phyloP scores from a whole-genome alignment of 2,797 vertebrate genomes.

The Serranus cabrilla region DNA sequence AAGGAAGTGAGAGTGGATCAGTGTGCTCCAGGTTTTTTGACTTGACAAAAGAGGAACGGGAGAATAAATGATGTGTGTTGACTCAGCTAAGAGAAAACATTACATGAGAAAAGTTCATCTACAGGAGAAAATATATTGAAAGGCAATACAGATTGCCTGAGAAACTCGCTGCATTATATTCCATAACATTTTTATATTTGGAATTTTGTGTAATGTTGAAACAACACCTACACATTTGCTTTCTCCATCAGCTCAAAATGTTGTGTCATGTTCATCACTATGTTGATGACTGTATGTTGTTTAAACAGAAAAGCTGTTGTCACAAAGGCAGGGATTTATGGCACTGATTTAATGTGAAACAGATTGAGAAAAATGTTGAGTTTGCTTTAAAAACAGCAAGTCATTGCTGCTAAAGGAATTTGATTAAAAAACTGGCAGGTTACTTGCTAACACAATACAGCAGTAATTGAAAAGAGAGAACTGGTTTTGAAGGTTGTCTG shows the following conservation, averaged over 20 bases:
- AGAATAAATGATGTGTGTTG: too few species aligned
- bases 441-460: background rate
- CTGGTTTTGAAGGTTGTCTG: background rate
- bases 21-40: too few species aligned
- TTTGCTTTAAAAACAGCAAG: slow-evolving; percentile 22
- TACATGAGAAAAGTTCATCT: too few species aligned
- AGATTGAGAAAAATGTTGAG: background rate
- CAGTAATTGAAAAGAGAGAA: background rate
- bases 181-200: too few species aligned
- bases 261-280: background rate
- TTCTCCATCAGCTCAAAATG: background rate
- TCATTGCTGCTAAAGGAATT: background rate
- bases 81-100: too few species aligned
- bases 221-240: too few species aligned
- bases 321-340: background rate
- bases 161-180: too few species aligned
- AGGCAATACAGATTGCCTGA: too few species aligned
- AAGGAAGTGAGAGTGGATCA: too few species aligned
- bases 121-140: too few species aligned
- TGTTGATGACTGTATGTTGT: background rate
- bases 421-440: background rate
- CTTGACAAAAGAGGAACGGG: too few species aligned
- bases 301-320: slow-evolving; percentile 1
- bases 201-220: too few species aligned
- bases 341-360: slow-evolving; percentile 9